Conservation (phyloP, 2,888 invertebrate genomes). For the Notocelia uddmanniana region DNA sequence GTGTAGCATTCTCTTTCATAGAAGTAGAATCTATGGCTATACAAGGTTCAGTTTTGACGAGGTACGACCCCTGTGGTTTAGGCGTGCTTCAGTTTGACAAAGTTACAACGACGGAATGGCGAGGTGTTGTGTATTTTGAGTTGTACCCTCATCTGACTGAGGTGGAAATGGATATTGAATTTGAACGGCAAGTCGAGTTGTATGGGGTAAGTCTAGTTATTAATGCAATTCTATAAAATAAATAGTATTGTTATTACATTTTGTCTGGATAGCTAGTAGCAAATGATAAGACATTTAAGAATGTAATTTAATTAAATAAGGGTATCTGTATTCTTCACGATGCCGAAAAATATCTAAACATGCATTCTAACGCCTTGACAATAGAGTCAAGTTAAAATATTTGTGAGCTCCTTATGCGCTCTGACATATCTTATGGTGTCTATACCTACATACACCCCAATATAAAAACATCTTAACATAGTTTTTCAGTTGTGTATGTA, state of each 20-base stretch:
- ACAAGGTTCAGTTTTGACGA: constrained; percentile 66
- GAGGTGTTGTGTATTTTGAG: constrained; percentile 66
- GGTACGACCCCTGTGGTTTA: constrained; percentile 76
- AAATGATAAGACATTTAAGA: neutral
- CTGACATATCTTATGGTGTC: too few relatives aligned
- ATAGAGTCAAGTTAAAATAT: too few relatives aligned
- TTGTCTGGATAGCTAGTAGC: neutral
- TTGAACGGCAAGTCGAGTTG: constrained; percentile 63
- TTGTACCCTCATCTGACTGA: constrained; percentile 61
- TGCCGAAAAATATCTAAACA: too few relatives aligned
- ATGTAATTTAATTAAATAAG: too few relatives aligned
- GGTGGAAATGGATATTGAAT: constrained; percentile 63
- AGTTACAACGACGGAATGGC: constrained; percentile 64
- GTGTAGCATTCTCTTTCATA: constrained; percentile 49
- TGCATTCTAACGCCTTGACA: too few relatives aligned
- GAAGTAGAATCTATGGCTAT: constrained; percentile 65
- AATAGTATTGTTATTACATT: too few relatives aligned
- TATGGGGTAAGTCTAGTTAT: constrained; percentile 63
- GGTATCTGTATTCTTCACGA: too few relatives aligned
- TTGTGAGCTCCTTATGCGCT: too few relatives aligned
- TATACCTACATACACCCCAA: too few relatives aligned
- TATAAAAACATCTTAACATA: too few relatives aligned
- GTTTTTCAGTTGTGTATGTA: too few relatives aligned
- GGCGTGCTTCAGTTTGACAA: constrained; percentile 74
- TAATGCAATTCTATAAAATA: neutral